Conservation (phyloP, 1,140 invertebrate species). For the Pteromalus puparum region DNA sequence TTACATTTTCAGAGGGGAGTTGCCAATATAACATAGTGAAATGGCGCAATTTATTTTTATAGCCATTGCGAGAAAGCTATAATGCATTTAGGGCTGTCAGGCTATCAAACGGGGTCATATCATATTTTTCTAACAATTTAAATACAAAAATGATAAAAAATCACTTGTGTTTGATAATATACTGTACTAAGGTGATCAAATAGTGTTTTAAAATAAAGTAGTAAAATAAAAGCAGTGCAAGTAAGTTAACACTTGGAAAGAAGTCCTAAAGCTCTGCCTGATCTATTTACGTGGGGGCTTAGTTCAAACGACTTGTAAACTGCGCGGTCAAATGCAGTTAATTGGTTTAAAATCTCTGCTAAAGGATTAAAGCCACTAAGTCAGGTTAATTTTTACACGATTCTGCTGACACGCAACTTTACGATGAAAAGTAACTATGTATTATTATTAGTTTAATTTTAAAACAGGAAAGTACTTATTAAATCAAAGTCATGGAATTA, state of each 20-base stretch:
- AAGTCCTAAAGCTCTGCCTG: slow-evolving; percentile 18
- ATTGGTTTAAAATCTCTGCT: slow-evolving; percentile 12
- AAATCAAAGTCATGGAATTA: neutral
- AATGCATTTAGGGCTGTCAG: too few relatives aligned
- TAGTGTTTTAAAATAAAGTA: too few relatives aligned
- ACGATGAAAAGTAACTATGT: neutral
- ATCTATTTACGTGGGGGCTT: neutral
- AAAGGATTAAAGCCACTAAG: neutral
- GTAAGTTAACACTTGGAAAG: neutral
- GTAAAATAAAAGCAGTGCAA: neutral
- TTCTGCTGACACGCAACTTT: neutral
- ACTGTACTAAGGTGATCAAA: too few relatives aligned
- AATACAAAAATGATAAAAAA: too few relatives aligned
- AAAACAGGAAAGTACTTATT: neutral
- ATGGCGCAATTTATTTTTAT: too few relatives aligned
- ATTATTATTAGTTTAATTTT: neutral
- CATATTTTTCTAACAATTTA: too few relatives aligned
- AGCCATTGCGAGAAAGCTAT: too few relatives aligned
- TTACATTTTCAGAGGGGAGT: too few relatives aligned
- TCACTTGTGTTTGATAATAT: too few relatives aligned
- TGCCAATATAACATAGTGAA: too few relatives aligned
- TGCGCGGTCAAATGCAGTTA: slow-evolving; percentile 13
- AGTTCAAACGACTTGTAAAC: slow-evolving; percentile 26
- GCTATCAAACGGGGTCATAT: too few relatives aligned
- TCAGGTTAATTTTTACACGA: slow-evolving; percentile 7